Base-by-base conservation (phyloP, 2,113 vertebrate genomes). In the Plotosus lineatus region DNA sequence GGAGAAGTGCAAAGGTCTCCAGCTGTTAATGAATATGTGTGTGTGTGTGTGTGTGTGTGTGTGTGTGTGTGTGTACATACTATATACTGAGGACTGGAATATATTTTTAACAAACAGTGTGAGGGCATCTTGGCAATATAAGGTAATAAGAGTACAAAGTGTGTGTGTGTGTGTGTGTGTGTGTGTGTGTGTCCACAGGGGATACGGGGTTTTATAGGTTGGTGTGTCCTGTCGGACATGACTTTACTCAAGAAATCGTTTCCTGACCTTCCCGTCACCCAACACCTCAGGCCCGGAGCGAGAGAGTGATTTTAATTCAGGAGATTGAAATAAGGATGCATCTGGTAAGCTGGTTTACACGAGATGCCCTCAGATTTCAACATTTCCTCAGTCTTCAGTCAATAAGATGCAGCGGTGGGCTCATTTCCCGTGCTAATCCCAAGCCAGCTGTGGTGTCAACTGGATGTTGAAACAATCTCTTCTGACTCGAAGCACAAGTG, bases 211-310 rank as follows among this genome's bases (percentile, higher is more conserved):
- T 86, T 88, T 84, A 86, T 60, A 74, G 60, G 77, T 75, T 77
- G 61, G 75, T 69, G 85, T 72, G 80, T 86, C 82, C 79, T 78
- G 85, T 86, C 66, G 82, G 79, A 50, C 71, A 46, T 60, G 46
- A 69, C 58, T 85, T 77, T 46, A 73, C 56, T 55, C 60, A 63
- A 14, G 44, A 55, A 76, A 83, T 63, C 75, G 68, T 83, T 83
- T 79, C 73, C 80, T 78, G 40, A 56, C 73, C 38, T 83, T 66
- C 81, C 78, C 50, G 40, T 85, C 75, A 69, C 15, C 80, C 69
- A 74, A 83, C 71, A 53, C 53, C 21, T 50, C 26, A 21, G 26
- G 46, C 65, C 44, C 14, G 21, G 40, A 46, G 66, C 0, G 8
- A 50, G 44, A 21, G 28, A 9, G 26, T 72, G 69, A 44, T 63